phyloP scores from a whole-genome alignment of 2,113 vertebrate genomes.

The Lasiurus borealis region DNA sequence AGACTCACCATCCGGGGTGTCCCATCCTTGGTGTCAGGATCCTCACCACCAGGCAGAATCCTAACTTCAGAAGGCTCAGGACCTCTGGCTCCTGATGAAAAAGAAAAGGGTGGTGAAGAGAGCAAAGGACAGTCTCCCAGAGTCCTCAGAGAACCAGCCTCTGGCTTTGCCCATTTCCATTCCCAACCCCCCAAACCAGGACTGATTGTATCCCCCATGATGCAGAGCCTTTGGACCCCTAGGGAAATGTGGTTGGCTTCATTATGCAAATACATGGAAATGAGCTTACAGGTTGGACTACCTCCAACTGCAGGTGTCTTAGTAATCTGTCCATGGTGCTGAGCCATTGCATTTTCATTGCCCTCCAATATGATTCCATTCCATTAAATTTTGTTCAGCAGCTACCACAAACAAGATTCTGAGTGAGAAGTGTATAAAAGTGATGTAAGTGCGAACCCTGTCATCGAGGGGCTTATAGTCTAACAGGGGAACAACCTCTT shows the following conservation, averaged over 20 bases:
- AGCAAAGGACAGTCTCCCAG: constrained; percentile 47
- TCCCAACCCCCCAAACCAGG: constrained; percentile 59
- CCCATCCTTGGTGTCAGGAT: constrained; percentile 79
- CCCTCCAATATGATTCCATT: constrained; percentile 65
- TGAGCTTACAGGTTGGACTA: constrained; percentile 72
- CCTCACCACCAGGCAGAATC: constrained; percentile 72
- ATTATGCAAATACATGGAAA: constrained; percentile 81
- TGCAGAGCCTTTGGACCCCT: constrained; percentile 72
- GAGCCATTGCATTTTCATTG: constrained; percentile 46
- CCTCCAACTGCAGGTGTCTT: constrained; percentile 82
- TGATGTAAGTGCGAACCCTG: constrained; percentile 5
- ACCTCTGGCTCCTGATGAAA: constrained; percentile 71
- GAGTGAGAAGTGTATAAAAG: constrained; percentile 13
- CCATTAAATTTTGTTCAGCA: constrained; percentile 66
- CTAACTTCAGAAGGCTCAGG: constrained; percentile 77
- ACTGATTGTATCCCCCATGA: constrained; percentile 74
- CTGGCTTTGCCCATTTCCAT: constrained; percentile 50
- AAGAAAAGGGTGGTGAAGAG: constrained; percentile 60
- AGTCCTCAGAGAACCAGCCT: constrained; percentile 38
- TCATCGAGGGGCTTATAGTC: constrained; percentile 14
- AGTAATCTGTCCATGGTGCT: constrained; percentile 75
- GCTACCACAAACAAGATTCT: constrained; percentile 54
- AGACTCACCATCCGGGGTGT: constrained; percentile 76
- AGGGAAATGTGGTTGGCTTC: constrained; percentile 77
- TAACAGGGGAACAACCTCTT: constrained; percentile 44